These are phyloP conservation scores for Nasalis larvatus DNA, from an alignment of 2,113 vertebrate genomes.

Conservation along the genomic window DNA sequence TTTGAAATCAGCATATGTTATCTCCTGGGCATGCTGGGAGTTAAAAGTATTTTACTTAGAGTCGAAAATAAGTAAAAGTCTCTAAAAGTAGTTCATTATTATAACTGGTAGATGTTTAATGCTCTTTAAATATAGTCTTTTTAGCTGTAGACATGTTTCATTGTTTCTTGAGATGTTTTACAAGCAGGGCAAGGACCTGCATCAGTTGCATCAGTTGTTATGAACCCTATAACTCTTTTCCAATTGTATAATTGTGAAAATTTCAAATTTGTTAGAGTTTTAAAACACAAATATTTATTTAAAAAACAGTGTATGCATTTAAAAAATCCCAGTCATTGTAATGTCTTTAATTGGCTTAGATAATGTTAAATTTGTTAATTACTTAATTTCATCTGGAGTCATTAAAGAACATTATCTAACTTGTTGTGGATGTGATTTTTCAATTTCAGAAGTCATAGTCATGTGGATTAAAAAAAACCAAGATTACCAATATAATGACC, in stretches of 20 bases:
- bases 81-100: not conserved
- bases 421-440: not conserved
- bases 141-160: not conserved
- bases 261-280: not conserved
- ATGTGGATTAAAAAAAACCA: not conserved
- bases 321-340: not conserved
- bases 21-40: not conserved
- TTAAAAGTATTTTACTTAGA: not conserved
- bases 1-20: not conserved
- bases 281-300: not conserved
- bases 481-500: not conserved
- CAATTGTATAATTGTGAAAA: not conserved
- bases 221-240: not conserved
- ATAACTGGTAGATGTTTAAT: not conserved
- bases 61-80: not conserved
- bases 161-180: not conserved
- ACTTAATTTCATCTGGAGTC: not conserved
- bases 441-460: not conserved
- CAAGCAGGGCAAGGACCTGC: too few relatives aligned
- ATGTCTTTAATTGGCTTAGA: not conserved
- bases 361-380: not conserved
- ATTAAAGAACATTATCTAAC: not conserved
- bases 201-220: not conserved
- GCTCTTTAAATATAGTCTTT: not conserved
- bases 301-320: not conserved